phyloP scores from a whole-genome alignment of 2,797 vertebrate genomes.

The Lemur catta region DNA sequence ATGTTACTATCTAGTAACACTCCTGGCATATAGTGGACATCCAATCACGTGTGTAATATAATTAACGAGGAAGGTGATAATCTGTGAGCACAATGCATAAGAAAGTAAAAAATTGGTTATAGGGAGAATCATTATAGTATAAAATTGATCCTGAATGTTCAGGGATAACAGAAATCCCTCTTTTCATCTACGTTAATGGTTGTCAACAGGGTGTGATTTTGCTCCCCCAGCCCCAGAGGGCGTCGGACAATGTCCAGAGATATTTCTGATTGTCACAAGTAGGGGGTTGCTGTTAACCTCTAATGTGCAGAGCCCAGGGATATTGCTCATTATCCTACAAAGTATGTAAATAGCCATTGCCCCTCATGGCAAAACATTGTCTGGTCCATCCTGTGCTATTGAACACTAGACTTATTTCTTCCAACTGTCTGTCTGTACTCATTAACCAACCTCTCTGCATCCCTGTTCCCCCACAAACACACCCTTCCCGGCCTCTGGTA shows the following conservation, averaged over 20 bases:
- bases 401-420: background rate
- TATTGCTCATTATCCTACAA: background rate
- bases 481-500: background rate
- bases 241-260: background rate
- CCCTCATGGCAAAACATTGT: background rate
- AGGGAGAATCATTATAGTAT: background rate
- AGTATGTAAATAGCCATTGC: background rate
- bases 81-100: background rate
- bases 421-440: background rate
- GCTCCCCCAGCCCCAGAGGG: background rate
- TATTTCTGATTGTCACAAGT: background rate
- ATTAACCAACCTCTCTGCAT: background rate
- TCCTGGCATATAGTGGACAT: background rate
- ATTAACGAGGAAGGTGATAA: background rate
- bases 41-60: background rate
- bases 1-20: background rate
- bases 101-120: background rate
- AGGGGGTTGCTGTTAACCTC: background rate
- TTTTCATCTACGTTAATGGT: background rate
- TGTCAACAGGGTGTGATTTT: background rate
- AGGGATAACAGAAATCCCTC: background rate
- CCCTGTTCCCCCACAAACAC: background rate
- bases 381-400: no score
- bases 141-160: background rate
- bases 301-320: background rate